Evolutionary conservation across 2,888 invertebrate species (phyloP), one percentile per base, ranked within the genome.

Genomic region (Amiota communis): DNA sequence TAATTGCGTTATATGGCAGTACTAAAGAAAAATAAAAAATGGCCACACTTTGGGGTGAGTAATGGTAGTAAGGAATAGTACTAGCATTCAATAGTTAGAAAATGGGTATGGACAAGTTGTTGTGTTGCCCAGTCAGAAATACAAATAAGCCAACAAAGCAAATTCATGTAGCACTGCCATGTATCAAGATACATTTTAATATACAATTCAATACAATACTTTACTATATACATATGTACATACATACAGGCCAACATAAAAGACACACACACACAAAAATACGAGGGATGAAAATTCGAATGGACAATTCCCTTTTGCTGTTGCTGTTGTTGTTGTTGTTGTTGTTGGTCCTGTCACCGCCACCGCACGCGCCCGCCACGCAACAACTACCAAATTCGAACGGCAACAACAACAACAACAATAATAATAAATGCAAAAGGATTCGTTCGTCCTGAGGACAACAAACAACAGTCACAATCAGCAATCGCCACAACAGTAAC

Each of bases 11-110:
- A 36, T n/a, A n/a, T n/a, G n/a, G n/a, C n/a, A n/a, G n/a, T 36
- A 36, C 36, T 36, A 36, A 36, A 36, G 12, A 12, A 51, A 51
- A n/a, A 59, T 59, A 15, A 59, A 36, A 59, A 59, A 59, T 59
- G 59, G 59, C 59, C 23, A 59, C 59, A 17, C 9, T 59, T 20
- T 59, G 59, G 59, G 59, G 59, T 59, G 59, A 20, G 59, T 9
- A 57, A 10, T 57, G 3, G 57, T 8, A n/a, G 8, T 57, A 15
- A 11, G 3, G n/a, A n/a, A n/a, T n/a, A 9, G 59, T 8, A 17
- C 23, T 51, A 11, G 6, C 36, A 36, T 36, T 36, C 36, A 36
- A 36, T 36, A 36, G 36, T 36, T 36, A 36, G 36, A 36, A 36
- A 36, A 36, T 51, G 53, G 53, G 11, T 20, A 17, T 59, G 59